Evolutionary conservation across 2,113 vertebrate species (phyloP), one percentile per base, ranked within the genome.

Genomic region (Gymnarchus niloticus): DNA sequence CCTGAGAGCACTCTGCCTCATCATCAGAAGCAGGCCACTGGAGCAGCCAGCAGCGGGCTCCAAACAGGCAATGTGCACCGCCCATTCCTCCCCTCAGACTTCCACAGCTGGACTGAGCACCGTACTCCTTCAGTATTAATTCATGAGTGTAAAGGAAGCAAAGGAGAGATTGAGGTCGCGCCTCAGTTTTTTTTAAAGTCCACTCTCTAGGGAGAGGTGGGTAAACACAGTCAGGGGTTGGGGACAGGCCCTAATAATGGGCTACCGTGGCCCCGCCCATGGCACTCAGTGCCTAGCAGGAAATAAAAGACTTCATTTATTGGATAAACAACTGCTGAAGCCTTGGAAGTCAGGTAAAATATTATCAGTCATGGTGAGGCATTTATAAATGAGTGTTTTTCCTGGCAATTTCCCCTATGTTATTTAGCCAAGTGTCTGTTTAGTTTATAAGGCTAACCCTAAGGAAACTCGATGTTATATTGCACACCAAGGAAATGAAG

Each of bases 111-210:
- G 37, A 77, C 6, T 19, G 21, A 76, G 21, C 41, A 48, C 44
- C 46, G 73, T 19, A 7, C 73, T 37, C 41, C 21, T 33, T 77
- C 44, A 87, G 80, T 86, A 80, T 80, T 87, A 87, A 90, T 91
- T 91, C 87, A 89, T 85, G 84, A 87, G 85, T 87, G 87, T 86
- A 46, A 86, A 85, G 88, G 89, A 56, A 85, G 61, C 12, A 83
- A 89, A 86, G 85, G 81, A 89, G 89, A 90, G 90, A 91, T 90
- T 90, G 90, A 90, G 90, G 89, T 90, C 86, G 88, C 84, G 83
- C 86, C 88, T 87, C 88, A n/a, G n/a, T n/a, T n/a, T 90, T 78
- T 87, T 65, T 86, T 61, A 87, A 85, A 80, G 41, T 57, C 17
- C 25, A 6, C 56, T 54, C 81, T 84, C 61, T 41, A 59, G 84